These are phyloP conservation scores for Diachrysia chrysitis DNA, from an alignment of 2,888 invertebrate genomes.

Conservation along the genomic window DNA sequence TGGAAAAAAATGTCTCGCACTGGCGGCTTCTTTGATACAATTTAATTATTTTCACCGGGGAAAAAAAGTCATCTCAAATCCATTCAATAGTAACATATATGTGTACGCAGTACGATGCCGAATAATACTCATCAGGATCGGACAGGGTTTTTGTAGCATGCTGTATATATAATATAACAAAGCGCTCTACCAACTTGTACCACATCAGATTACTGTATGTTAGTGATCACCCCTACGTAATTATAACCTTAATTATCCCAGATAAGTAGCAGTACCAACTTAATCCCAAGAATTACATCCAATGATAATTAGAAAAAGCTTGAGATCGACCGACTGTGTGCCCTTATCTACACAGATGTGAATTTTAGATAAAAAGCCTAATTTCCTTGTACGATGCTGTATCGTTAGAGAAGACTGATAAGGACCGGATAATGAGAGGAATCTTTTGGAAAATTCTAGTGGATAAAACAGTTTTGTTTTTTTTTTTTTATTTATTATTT, in stretches of 20 bases:
- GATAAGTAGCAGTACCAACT: conserved; percentile 26
- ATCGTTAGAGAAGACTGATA: conserved; percentile 53
- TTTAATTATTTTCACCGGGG: no score
- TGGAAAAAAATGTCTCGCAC: no score
- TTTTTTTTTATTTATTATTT: not conserved
- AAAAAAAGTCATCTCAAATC: no score
- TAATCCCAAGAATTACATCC: conserved; percentile 34
- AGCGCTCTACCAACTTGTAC: not conserved
- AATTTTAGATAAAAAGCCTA: conserved; percentile 57
- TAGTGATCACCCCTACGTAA: conserved; percentile 1
- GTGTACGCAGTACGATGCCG: no score
- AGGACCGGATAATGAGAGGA: conserved; percentile 14
- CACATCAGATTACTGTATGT: not conserved
- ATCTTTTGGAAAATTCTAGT: conserved; percentile 18
- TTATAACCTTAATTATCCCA: not conserved
- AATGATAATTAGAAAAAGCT: conserved; percentile 45
- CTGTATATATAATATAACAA: not conserved
- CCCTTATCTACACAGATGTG: conserved; percentile 53
- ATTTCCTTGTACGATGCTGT: conserved; percentile 52
- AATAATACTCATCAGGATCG: no score
- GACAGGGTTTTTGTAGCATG: no score
- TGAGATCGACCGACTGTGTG: conserved; percentile 36
- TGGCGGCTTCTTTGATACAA: no score
- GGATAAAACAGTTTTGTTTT: conserved; percentile 17
- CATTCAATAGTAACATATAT: no score